Conservation (phyloP, 2,113 vertebrate species). For the Anser cygnoides region DNA sequence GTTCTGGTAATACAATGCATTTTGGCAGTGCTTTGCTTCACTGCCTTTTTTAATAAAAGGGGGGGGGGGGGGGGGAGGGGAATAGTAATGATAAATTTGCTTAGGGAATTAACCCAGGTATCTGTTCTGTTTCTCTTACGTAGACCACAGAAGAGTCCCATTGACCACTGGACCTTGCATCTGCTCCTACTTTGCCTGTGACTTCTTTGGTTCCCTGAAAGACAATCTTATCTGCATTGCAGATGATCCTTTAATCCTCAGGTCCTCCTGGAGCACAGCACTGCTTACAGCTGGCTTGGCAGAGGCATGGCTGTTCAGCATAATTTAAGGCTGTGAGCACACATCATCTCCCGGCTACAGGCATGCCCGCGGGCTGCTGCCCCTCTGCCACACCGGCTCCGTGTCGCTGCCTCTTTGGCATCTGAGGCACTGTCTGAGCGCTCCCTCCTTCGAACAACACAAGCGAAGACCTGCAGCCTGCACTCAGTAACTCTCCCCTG, state of each 20-base stretch:
- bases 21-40: slow-evolving; percentile 5
- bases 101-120: not conserved
- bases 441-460: not conserved
- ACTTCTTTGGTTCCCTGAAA: not conserved
- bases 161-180: not conserved
- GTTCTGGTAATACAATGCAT: not conserved
- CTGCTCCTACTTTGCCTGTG: not conserved
- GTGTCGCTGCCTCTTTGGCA: not conserved
- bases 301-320: rapidly evolving
- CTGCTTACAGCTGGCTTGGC: not conserved
- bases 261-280: not conserved
- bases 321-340: not conserved
- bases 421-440: not conserved
- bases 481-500: not conserved
- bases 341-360: not conserved
- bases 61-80: not conserved
- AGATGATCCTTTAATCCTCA: slow-evolving; percentile 5
- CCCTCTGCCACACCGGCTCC: not conserved
- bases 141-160: not conserved
- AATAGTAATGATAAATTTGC: not conserved
- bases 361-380: not conserved
- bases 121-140: not conserved
- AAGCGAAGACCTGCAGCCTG: not conserved
- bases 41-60: slow-evolving; percentile 13
- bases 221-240: slow-evolving; percentile 17